Conservation (phyloP, 2,113 vertebrate species). For the Pteruthius melanotis region DNA sequence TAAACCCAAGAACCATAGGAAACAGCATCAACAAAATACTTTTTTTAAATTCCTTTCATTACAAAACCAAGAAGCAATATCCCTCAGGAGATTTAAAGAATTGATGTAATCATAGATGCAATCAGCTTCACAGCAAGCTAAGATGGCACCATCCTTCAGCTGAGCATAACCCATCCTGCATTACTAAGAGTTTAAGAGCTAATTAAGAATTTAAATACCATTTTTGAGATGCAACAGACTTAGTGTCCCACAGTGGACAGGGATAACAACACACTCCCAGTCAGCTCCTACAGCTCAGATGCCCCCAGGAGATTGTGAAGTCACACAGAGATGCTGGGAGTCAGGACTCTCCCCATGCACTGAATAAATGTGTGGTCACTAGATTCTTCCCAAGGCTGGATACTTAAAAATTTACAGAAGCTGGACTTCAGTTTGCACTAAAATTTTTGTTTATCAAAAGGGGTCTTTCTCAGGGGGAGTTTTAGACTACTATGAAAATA, state of each 20-base stretch:
- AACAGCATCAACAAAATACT: not conserved
- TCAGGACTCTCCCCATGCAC: too few species aligned
- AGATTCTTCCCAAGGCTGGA: not conserved
- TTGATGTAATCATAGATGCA: not conserved
- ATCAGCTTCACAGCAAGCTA: not conserved
- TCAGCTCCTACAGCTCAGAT: not conserved
- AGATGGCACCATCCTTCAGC: not conserved
- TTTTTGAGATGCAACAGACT: not conserved
- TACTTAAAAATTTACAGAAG: not conserved
- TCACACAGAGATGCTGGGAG: not conserved
- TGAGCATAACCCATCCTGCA: not conserved
- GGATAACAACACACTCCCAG: not conserved
- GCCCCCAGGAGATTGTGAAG: not conserved
- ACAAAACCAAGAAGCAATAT: not conserved
- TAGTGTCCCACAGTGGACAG: not conserved
- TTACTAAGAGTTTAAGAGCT: not conserved
- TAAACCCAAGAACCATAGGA: not conserved
- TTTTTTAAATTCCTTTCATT: not conserved
- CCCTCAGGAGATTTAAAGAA: not conserved
- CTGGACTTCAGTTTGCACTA: not conserved
- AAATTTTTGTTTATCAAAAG: not conserved
- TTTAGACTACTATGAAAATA: not conserved
- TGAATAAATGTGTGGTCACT: accelerated
- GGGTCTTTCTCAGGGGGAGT: not conserved
- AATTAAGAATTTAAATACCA: not conserved